Evolutionary conservation across 53 echinoderm and acorn worm species (phyloP), one percentile per base, ranked within the genome.

Genomic region (Zoroaster sp.): DNA sequence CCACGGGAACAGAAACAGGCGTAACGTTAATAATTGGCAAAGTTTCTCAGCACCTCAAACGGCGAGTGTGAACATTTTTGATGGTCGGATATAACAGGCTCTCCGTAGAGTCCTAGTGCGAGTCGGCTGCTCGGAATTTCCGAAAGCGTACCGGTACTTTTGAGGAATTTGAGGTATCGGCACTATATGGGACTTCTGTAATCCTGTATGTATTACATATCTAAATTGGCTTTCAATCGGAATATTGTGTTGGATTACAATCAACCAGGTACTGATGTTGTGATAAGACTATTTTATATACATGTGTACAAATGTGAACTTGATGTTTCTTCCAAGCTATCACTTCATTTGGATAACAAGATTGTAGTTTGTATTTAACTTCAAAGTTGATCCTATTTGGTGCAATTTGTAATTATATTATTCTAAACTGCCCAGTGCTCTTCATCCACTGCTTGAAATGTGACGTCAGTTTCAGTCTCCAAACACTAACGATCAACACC

Each of bases 31-130:
- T 30, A 79, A 79, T 53, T 38, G 8, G 34, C 38, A 1, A 63
- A 79, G 23, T 18, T 55, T 25, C 47, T 55, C n/a, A n/a, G n/a
- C n/a, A n/a, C n/a, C n/a, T n/a, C 79, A 65, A 63, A 55, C 79
- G 18, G 79, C 42, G 73, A 73, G 23, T 37, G 17, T 55, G 79
- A 63, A 45, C 20, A 49, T 33, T 77, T 51, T 53, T 39, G 21
- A 38, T 38, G 31, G 44, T 76, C 76, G 32, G 73, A 73, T 73
- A 6, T 79, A 23, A 59, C 63, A 59, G 25, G 63, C 9, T 11
- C 2, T 28, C 11, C 4, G 21, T 8, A 28, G 28, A 25, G 21
- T 59, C 63, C 5, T 25, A 59, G 63, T 28, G 21, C 9, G 28
- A 28, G 28, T 3, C 5, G 2, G 2, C 28, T 21, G 63, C 63